Evolutionary conservation across 2,888 invertebrate species (phyloP).

Genomic region (Germaria angustata): DNA sequence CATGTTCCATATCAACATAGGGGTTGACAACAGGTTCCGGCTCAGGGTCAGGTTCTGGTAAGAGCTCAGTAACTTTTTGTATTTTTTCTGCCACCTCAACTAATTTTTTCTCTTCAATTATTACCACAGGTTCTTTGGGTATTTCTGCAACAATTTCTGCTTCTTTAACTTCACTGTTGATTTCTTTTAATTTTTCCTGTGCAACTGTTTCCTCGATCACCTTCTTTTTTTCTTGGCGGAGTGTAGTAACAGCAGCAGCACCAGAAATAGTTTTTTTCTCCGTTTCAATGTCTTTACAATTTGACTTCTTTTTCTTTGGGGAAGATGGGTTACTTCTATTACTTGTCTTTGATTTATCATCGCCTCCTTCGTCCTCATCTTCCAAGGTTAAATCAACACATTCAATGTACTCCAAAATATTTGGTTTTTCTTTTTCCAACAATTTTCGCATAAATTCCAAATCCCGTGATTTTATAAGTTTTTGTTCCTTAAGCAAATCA

Average conservation of each 20-base stretch:
- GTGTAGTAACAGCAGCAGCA: not conserved
- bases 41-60: conserved; percentile 45
- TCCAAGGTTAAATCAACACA: conserved; percentile 76
- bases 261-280: conserved; percentile 25
- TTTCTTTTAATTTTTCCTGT: not conserved
- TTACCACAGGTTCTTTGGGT: not conserved
- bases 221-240: conserved; percentile 43
- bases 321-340: conserved; percentile 59
- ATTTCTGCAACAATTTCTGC: not conserved
- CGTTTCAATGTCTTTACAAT: conserved; percentile 37
- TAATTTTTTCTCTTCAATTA: not conserved
- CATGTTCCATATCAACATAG: conserved; percentile 79
- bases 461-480: conserved; percentile 73
- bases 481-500: conserved; percentile 72
- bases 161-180: not conserved
- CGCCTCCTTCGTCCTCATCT: conserved; percentile 73
- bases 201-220: not conserved
- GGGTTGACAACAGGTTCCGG: conserved; percentile 71
- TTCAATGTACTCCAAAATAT: conserved; percentile 76
- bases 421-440: conserved; percentile 75
- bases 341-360: conserved; percentile 56
- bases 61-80: conserved; percentile 15
- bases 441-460: conserved; percentile 75
- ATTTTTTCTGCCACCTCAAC: not conserved
- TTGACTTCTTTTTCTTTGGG: conserved; percentile 68